phyloP scores from a whole-genome alignment of 2,888 invertebrate genomes.

The Coelopa pilipes region DNA sequence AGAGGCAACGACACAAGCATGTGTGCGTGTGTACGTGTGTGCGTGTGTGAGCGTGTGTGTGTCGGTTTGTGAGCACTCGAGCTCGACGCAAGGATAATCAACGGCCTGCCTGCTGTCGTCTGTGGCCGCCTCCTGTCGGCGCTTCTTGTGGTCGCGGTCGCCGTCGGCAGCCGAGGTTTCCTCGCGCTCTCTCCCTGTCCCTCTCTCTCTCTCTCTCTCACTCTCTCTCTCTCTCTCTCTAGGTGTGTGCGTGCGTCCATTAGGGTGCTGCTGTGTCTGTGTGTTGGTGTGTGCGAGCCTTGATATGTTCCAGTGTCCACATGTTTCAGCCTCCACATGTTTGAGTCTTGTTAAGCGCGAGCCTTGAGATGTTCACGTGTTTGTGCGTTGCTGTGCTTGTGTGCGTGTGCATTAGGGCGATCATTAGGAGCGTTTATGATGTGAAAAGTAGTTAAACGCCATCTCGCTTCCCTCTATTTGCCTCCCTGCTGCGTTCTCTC shows the following conservation, averaged over 20 bases:
- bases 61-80: neutral
- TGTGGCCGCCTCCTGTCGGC: neutral
- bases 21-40: neutral
- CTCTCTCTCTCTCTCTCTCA: neutral
- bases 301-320: neutral
- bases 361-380: neutral
- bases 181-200: constrained; percentile 11
- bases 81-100: constrained; percentile 18
- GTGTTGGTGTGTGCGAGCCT: neutral
- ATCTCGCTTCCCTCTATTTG: no score
- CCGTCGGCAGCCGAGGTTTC: neutral
- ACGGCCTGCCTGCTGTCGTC: constrained; percentile 1
- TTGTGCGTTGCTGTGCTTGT: neutral
- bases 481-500: neutral
- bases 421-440: no score
- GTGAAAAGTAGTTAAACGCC: no score
- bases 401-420: neutral
- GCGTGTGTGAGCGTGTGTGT: neutral
- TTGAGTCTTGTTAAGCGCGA: neutral
- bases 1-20: neutral
- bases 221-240: constrained; percentile 7
- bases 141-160: neutral
- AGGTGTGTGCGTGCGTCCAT: neutral
- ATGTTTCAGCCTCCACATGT: neutral
- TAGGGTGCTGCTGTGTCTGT: neutral